Base-by-base conservation (phyloP, 2,113 vertebrate species). In the Ammodytes marinus region DNA sequence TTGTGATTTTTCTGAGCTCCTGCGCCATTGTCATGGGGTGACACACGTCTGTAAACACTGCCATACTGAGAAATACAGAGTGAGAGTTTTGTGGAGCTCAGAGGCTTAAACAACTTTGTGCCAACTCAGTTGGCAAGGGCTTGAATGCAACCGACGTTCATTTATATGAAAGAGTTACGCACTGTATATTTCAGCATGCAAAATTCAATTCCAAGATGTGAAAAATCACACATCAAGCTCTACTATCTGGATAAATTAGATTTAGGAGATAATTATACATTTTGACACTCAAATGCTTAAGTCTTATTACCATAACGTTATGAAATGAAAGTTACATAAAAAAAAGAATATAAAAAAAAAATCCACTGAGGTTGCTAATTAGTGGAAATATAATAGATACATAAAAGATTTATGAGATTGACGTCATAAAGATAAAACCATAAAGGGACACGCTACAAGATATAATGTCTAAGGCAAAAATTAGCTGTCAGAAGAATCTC, bases 231-330 rank as follows among this genome's bases (percentile, higher is more conserved):
- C 68, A 50, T 27, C 10, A 17, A 4, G 8, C 12, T 75, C 13
- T 54, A 47, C 14, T 46, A n/a, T 58, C 40, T 55, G 45, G 7
- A 45, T 66, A 14, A 52, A 75, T 27, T 27, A 27, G 27, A 27
- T 27, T 27, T 27, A 27, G 27, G 27, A 74, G 27, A 67, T 85
- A 52, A 81, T 49, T 68, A n/a, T 53, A 82, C 35, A 86, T 63
- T 79, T 70, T 74, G 78, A 86, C 65, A 73, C 68, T 85, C 67
- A 87, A 79, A 79, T 73, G 82, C 64, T 17, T 27, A 27, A 27
- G 58, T 67, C 69, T 70, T 49, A 84, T 88, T 73, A 83, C 67
- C 59, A 84, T 55, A 85, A 77, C 63, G 71, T 64, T 39, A 12
- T 46, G 10, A 8, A 57, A 50, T 43, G 2, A 82, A 70, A 77